Evolutionary conservation across 2,888 invertebrate genomes (phyloP), one percentile per base, ranked within the genome.

Genomic region (Glaucopsyche alexis): DNA sequence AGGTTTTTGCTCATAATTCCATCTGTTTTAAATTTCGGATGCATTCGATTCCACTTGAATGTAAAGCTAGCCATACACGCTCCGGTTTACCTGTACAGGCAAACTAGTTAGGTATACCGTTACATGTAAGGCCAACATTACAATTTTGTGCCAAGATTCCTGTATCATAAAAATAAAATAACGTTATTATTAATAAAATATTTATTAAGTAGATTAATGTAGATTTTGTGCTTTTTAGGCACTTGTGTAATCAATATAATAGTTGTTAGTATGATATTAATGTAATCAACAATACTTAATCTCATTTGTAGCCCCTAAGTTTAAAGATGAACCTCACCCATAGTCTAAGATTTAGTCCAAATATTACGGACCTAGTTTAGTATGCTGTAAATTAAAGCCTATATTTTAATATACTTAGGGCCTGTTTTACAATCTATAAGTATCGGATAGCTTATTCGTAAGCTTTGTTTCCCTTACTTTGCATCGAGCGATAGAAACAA

Each of bases 231-330:
- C 47, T 13, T 42, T 11, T 47, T 47, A 47, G 11, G 47, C 47
- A 47, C 47, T 7, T 60, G 1, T 19, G n/a, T 66, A 42, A 45
- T 42, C 40, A 42, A 9, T 6, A 7, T 42, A 7, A 7, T 47
- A 47, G 7, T 14, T 47, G 7, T 29, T 47, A 19, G 14, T 29
- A 71, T 71, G 64, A 40, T 19, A 65, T n/a, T 4, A n/a, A 40
- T n/a, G 1, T 47, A 40, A 72, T 65, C 29, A 47, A 29, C 7
- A 72, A 40, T 72, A 50, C 52, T 16, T 65, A 19, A 50, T 47
- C 47, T 47, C 47, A 47, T 47, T 47, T 11, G 13, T n/a, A 50
- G 60, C 60, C 60, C 60, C 60, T 60, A 60, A 60, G 14, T 7
- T 14, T 60, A 60, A 47, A 60, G 60, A 2, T 29, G 29, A 29